Conservation (phyloP, 2,797 vertebrate genomes). For the Rousettus madagascariensis region DNA sequence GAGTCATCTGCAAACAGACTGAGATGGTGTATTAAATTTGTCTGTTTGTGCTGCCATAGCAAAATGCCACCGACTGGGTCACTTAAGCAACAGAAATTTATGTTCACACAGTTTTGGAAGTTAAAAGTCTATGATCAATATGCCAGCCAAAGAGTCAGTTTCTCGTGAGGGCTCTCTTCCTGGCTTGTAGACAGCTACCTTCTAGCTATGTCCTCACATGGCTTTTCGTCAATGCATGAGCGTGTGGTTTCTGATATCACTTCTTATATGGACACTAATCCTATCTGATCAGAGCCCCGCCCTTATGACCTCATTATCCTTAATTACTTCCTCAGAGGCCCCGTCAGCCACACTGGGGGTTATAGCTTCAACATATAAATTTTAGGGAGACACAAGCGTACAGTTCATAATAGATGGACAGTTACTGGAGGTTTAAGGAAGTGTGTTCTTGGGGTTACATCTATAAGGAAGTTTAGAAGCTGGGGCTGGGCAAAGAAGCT, state of each 20-base stretch:
- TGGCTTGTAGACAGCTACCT: not conserved
- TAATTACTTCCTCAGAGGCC: not conserved
- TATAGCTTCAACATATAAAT: not conserved
- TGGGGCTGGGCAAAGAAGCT: not conserved
- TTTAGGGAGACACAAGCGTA: not conserved
- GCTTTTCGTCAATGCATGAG: not conserved
- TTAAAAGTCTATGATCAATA: not conserved
- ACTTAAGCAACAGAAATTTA: not conserved
- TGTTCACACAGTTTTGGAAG: not conserved
- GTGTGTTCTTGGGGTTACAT: not conserved
- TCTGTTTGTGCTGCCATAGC: not conserved
- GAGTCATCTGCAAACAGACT: not conserved
- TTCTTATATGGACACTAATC: not conserved
- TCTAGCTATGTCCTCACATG: no score
- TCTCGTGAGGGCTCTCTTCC: not conserved
- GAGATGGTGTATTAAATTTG: not conserved
- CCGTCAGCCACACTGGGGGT: not conserved
- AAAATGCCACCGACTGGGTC: no score
- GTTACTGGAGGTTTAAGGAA: not conserved
- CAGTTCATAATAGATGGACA: not conserved
- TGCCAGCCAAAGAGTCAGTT: not conserved
- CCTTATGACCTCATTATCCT: not conserved
- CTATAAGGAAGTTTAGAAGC: not conserved
- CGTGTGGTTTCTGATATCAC: not conserved
- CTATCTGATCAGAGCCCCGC: not conserved